Evolutionary conservation across 1,140 invertebrate species (phyloP), one percentile per base, ranked within the genome.

Genomic region (Drosophila seguyi): DNA sequence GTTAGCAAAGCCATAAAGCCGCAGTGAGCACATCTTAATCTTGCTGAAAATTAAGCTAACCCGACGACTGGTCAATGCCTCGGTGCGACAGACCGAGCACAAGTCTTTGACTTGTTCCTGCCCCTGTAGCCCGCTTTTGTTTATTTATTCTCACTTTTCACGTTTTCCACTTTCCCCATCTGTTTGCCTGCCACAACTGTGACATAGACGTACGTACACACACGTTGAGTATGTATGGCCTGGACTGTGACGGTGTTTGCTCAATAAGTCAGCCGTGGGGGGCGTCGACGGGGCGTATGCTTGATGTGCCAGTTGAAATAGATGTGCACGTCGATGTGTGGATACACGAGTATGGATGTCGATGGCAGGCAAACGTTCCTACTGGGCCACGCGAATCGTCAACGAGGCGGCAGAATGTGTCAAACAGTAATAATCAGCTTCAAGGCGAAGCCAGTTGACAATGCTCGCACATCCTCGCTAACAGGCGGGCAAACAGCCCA

Each of bases 391-490:
- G 71, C 59, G 41, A 57, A 50, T 44, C 18, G 47, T 56, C 56
- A 63, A 74, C 75, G 56, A 81, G 69, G 55, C 83, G 72, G 75
- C 63, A 73, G 80, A 73, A 88, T 83, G 79, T 86, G 84, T 69
- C 79, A 88, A 80, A 73, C 72, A 73, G 80, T 79, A 87, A 88
- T 87, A 87, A 87, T 87, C 83, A 83, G 83, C 78, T 79, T 57
- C 79, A 88, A 88, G 79, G 83, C 84, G 75, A 62, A 75, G 50
- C 18, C 63, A 63, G 57, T 71, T 75, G 75, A 77, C 82, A 81
- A 75, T 41, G 44, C 77, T 34, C 36, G 60, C 59, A 73, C 53
- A 63, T 42, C 57, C 41, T 25, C 38, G 50, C 56, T 29, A 16
- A 73, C 25, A 36, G 44, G 36, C 52, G 52, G 42, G 45, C 55